Evolutionary conservation across 2,113 vertebrate genomes (phyloP), one percentile per base, ranked within the genome.

Genomic region (Brevimyrus niger): DNA sequence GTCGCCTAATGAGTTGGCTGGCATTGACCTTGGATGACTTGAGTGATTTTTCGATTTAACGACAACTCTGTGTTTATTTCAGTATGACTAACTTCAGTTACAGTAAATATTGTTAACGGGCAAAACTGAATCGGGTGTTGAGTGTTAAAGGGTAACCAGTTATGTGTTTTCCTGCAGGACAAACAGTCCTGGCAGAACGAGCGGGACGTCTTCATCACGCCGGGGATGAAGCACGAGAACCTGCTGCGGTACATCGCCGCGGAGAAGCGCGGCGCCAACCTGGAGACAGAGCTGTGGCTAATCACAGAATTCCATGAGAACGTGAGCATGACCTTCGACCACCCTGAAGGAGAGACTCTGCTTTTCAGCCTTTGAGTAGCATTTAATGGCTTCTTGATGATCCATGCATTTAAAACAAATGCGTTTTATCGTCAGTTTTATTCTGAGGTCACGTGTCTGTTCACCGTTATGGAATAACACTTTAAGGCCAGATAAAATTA

Each of bases 151-250:
- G 27, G 73, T 80, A 80, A 80, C 8, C 11, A 35, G 27, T 15
- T 83, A 8, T 21, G 55, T 31, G 21, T 69, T 3, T 88, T 23
- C 50, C 0, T 1, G 23, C 91, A 99, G 97, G 97, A 99, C 91
- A 98, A 98, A 90, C 96, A 96, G 38, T 99, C 98, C 0, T 99
- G 98, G 98, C 96, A 97, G 93, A 99, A 96, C 0, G 98, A 99
- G 86, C 94, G 95, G 83, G 97, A 98, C 44, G 95, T 99, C 89
- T 98, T 98, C 95, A 94, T 91, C 89, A 98, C 97, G 0, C 97
- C 97, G 0, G 98, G 98, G 44, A 99, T 99, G 97, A 98, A 96
- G 91, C 98, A 99, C 0, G 97, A 98, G 83, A 98, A 98, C 94
- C 95, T 99, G 92, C 92, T 99, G 92, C 95, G 95, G 87, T 99